A percentile compares a stretch with the other conserved stretches of the same genome.
These are phyloP conservation scores for Sternarchorhynchus goeldii DNA, from an alignment of 2,797 vertebrate genomes.

Conservation along the genomic window DNA sequence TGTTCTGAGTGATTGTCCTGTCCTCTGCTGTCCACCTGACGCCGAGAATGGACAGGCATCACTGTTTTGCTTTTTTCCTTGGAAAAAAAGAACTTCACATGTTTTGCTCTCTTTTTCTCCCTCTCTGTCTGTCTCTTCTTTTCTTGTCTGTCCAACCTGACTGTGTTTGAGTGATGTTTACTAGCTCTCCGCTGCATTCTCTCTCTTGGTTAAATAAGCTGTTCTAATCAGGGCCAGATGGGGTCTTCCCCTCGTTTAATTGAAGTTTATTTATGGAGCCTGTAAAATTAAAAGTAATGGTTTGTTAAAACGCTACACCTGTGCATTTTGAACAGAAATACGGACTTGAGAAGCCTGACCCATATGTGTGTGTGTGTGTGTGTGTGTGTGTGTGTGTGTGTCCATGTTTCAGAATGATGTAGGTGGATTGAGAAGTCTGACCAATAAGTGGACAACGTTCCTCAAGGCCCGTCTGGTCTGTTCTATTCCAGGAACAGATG, in stretches of 20 bases:
- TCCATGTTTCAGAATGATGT: slow-evolving; percentile 89
- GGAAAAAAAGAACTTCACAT: not conserved
- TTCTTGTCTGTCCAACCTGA: not conserved
- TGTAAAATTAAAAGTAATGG: slow-evolving; percentile 36
- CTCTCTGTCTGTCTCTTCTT: slow-evolving; percentile 2
- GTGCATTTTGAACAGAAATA: not conserved
- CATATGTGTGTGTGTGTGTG: not conserved
- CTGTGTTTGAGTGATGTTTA: slow-evolving; percentile 31
- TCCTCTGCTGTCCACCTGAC: slow-evolving; percentile 14
- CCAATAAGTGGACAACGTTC: slow-evolving; percentile 99
- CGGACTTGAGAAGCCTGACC: slow-evolving; percentile 6
- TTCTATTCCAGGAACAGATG: slow-evolving; percentile 91
- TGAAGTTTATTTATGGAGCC: slow-evolving; percentile 38
- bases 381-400: slow-evolving; percentile 35
- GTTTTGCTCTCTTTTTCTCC: slow-evolving; percentile 4
- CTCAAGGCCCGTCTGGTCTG: slow-evolving; percentile 94
- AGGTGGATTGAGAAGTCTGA: slow-evolving; percentile 94
- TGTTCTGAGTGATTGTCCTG: slow-evolving; percentile 30
- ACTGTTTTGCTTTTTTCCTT: slow-evolving; percentile 43
- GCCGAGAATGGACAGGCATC: slow-evolving; percentile 39
- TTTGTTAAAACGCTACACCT: slow-evolving; percentile 25
- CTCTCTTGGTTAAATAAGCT: slow-evolving; percentile 45
- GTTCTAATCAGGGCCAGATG: slow-evolving; percentile 51
- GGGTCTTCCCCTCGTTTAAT: slow-evolving; percentile 13
- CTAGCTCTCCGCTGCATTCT: slow-evolving; percentile 27